Percentiles rank a stretch among this genome's conserved stretches.
phyloP scores from a whole-genome alignment of 1,140 invertebrate genomes.

The Radopholus similis region DNA sequence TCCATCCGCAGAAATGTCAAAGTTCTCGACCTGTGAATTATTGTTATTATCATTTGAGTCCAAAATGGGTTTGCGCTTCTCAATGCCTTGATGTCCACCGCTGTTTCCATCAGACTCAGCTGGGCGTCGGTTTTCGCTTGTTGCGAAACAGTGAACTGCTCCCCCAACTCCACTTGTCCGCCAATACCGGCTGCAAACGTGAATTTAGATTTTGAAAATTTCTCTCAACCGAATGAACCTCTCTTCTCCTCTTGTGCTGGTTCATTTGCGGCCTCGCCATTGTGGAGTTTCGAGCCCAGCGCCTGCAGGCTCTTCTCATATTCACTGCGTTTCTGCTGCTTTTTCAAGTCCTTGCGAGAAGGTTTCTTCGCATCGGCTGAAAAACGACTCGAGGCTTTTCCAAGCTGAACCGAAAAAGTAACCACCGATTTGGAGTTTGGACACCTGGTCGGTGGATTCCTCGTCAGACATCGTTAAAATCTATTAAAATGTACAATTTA shows the following conservation, averaged over 20 bases:
- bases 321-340: conserved; percentile 78
- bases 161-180: conserved; percentile 74
- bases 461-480: not conserved
- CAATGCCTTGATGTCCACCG: conserved; percentile 84
- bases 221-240: conserved; percentile 9
- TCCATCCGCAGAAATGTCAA: conserved; percentile 92
- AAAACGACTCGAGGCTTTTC: not conserved
- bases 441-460: not conserved
- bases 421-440: not conserved
- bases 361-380: conserved; percentile 65
- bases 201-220: not conserved
- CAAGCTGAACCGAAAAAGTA: not conserved
- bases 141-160: conserved; percentile 88
- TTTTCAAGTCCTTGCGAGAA: conserved; percentile 90
- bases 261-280: not conserved
- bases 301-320: conserved; percentile 85
- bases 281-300: conserved; percentile 62
- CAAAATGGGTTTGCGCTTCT: too few relatives aligned
- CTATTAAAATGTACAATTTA: too few relatives aligned
- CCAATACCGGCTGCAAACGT: not conserved
- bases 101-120: conserved; percentile 80
- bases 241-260: not conserved
- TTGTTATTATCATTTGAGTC: not conserved
- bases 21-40: conserved; percentile 74
- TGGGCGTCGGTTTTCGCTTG: conserved; percentile 81